Base-by-base conservation (phyloP, 2,797 vertebrate species). In the Lepilemur septentrionalis region DNA sequence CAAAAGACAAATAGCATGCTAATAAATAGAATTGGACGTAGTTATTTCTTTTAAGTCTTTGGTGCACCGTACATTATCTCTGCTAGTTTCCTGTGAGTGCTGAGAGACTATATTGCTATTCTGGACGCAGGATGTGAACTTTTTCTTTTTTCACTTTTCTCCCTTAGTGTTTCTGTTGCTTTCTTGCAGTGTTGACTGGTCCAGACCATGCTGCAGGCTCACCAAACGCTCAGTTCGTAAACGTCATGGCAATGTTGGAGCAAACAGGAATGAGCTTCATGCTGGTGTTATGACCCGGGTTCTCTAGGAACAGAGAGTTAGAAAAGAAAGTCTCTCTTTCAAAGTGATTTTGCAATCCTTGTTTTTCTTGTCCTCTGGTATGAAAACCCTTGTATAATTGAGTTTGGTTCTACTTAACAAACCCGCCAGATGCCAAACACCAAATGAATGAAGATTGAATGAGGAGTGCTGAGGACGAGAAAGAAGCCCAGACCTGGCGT, bases 301-400 rank as follows among this genome's bases (percentile, higher is more conserved):
- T 59, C 61, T 38, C n/a, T 94, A 43, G 61, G 80, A 61, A 73
- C 46, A 22, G 38, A 30, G 28, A 48, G 28, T 18, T 52, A 38
- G 72, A 55, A 75, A 89, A 73, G 17, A 30, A 78, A 48, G 79
- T 1, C 46, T 81, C 63, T 79, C 57, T 94, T 83, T 94, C 82
- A 52, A 93, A 91, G 80, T 59, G 4, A 65, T 23, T 57, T 80
- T 50, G 70, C 94, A 73, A 28, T 0, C 78, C 4, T 52, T 89
- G 30, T 87, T 55, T 81, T 89, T 87, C 95, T 2, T 73, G 57
- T 48, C 86, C 55, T 92, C 28, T 48, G 25, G 32, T 8, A 12
- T 7, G 75, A 96, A 97, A 85, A 38, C 2, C 2, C 86, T 78
- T 95, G 30, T 75, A 4, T 76, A 50, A 84, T 46, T 43, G 43